phyloP scores from a whole-genome alignment of 35 echinoderm and acorn worm species.

The Acanthaster planci region DNA sequence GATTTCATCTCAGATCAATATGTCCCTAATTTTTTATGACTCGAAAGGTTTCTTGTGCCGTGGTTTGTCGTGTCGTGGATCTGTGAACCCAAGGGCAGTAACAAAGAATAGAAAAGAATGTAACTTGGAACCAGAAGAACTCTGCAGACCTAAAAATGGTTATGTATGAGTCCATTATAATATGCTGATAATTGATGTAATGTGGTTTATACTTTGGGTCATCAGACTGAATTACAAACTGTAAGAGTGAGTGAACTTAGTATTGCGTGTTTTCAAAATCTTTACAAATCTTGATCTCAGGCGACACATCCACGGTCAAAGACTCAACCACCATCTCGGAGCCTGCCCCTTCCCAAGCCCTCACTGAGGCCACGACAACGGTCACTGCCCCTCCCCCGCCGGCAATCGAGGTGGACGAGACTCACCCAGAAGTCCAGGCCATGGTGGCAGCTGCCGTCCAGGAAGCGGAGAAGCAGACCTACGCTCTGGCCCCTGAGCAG shows the following conservation, averaged over 20 bases:
- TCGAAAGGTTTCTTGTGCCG: too few relatives aligned
- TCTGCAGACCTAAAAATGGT: too few relatives aligned
- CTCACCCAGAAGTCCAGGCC: conserved; percentile 72
- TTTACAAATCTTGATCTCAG: conserved; percentile 8
- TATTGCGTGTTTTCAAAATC: background rate
- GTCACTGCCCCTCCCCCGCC: conserved; percentile 20
- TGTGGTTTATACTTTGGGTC: too few relatives aligned
- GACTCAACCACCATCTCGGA: conserved; percentile 15
- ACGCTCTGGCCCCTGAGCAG: conserved; percentile 77
- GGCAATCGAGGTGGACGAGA: conserved; percentile 58
- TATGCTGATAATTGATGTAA: too few relatives aligned
- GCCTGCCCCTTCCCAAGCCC: conserved; percentile 39
- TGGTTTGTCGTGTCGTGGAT: too few relatives aligned
- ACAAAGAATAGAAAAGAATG: too few relatives aligned
- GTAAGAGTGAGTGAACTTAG: too few relatives aligned
- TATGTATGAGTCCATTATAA: too few relatives aligned
- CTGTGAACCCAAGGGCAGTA: too few relatives aligned
- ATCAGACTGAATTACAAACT: too few relatives aligned
- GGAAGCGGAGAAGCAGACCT: conserved; percentile 74
- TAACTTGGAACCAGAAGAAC: too few relatives aligned
- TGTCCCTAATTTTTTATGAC: background rate
- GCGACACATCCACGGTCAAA: conserved; percentile 39
- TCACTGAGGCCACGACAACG: conserved; percentile 52
- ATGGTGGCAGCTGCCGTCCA: conserved; percentile 67
- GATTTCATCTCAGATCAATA: background rate